Conservation (phyloP, 2,888 invertebrate genomes). For the Copidosoma aretas region DNA sequence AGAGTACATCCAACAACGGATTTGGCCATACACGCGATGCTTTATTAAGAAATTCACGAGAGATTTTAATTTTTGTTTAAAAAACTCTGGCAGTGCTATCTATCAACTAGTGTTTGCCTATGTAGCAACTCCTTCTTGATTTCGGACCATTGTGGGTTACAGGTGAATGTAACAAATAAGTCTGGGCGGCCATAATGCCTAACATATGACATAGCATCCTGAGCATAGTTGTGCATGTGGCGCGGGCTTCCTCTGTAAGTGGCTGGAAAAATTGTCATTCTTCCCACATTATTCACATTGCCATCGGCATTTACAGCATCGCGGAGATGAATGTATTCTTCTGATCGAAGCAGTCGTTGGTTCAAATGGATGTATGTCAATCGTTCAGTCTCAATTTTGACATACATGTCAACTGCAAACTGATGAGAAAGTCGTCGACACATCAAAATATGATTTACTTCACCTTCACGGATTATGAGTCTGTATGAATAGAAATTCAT, state of each 20-base stretch:
- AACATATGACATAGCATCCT: too few relatives aligned
- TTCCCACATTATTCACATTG: slow-evolving; percentile 25
- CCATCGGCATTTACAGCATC: slow-evolving; percentile 48
- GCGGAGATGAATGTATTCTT: slow-evolving; percentile 53
- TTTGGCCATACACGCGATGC: too few relatives aligned
- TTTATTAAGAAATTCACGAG: too few relatives aligned
- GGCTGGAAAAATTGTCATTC: slow-evolving; percentile 40
- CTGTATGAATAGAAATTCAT: slow-evolving; percentile 48
- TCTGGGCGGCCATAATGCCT: too few relatives aligned
- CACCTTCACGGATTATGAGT: slow-evolving; percentile 31
- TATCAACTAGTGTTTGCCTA: too few relatives aligned
- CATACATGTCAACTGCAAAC: slow-evolving; percentile 58
- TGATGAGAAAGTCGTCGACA: slow-evolving; percentile 53
- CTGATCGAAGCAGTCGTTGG: slow-evolving; percentile 50
- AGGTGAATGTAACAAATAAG: too few relatives aligned
- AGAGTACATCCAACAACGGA: too few relatives aligned
- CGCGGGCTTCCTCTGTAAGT: slow-evolving; percentile 54
- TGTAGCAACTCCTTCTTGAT: too few relatives aligned
- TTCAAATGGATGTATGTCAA: slow-evolving; percentile 51
- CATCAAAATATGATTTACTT: slow-evolving; percentile 47
- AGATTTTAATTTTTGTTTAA: too few relatives aligned
- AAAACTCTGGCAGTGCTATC: too few relatives aligned
- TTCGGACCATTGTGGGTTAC: too few relatives aligned
- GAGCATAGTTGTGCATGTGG: slow-evolving; percentile 50
- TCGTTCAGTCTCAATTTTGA: slow-evolving; percentile 57